These are phyloP conservation scores for Mesocentrotus franciscanus DNA, from an alignment of 53 echinoderm and acorn worm species.

Conservation along the genomic window DNA sequence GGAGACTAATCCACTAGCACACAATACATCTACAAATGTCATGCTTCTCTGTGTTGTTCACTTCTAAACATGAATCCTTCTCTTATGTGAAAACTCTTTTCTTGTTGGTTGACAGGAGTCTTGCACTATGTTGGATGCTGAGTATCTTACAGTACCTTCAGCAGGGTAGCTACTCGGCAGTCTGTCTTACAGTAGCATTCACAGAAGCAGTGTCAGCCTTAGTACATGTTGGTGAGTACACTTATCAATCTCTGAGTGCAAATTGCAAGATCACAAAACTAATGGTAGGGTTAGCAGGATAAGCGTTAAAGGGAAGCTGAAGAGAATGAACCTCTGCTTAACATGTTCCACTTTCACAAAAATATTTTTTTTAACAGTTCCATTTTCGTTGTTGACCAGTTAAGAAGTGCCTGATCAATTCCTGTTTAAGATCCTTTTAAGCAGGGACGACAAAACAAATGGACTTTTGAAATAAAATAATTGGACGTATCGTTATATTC, in stretches of 20 bases:
- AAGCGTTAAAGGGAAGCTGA: background rate
- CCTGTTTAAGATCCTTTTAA: too few species aligned
- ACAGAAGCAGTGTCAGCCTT: slow-evolving; percentile 77
- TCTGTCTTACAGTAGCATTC: slow-evolving; percentile 81
- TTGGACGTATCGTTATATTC: too few species aligned
- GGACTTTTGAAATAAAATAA: too few species aligned
- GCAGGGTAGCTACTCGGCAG: slow-evolving; percentile 81
- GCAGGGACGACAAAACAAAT: too few species aligned
- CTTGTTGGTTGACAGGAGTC: slow-evolving; percentile 61
- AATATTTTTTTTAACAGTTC: background rate
- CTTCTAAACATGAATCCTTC: too few species aligned
- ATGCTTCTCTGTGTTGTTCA: background rate
- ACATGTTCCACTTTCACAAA: background rate
- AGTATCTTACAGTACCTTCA: slow-evolving; percentile 82
- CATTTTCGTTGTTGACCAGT: too few species aligned
- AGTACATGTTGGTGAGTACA: slow-evolving; percentile 80
- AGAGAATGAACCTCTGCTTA: background rate
- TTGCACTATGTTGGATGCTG: slow-evolving; percentile 83
- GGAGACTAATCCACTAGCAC: too few species aligned
- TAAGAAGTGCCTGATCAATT: too few species aligned
- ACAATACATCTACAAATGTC: background rate
- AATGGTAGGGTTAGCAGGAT: background rate
- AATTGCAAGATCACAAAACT: too few species aligned
- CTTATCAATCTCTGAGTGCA: background rate
- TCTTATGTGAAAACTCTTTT: background rate